A percentile compares a stretch with the other conserved stretches of the same genome.
Conservation (phyloP, 2,113 vertebrate genomes). For the Paralichthys olivaceus region DNA sequence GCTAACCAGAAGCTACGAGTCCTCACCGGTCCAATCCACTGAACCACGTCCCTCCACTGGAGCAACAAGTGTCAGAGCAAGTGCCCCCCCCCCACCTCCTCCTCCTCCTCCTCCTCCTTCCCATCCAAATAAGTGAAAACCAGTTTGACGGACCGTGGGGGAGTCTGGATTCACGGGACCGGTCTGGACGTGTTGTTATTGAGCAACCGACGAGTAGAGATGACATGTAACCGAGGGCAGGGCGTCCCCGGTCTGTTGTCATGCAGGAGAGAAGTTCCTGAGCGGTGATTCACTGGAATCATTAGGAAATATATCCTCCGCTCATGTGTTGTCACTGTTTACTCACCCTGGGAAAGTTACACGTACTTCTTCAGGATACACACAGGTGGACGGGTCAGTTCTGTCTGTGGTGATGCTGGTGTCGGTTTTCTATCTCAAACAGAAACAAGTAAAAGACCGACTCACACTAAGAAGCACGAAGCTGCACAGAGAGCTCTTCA, state of each 20-base stretch:
- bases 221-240: not conserved
- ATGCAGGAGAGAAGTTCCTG: not conserved
- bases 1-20: slow-evolving; percentile 13
- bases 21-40: not conserved
- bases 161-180: not conserved
- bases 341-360: too few species aligned
- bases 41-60: not conserved
- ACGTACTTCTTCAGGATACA: too few species aligned
- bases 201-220: slow-evolving; percentile 13
- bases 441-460: too few species aligned
- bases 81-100: too few species aligned
- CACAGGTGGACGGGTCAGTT: too few species aligned
- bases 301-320: not conserved
- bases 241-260: not conserved
- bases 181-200: slow-evolving; percentile 24
- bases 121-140: not conserved
- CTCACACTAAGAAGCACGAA: too few species aligned
- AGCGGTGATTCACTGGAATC: not conserved
- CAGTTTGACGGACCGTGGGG: not conserved
- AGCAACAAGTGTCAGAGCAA: not conserved
- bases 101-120: too few species aligned
- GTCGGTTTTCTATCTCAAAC: too few species aligned
- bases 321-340: too few species aligned
- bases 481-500: too few species aligned
- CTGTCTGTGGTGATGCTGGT: too few species aligned